phyloP scores from a whole-genome alignment of 2,888 invertebrate species.

The Rhodophaea formosa region DNA sequence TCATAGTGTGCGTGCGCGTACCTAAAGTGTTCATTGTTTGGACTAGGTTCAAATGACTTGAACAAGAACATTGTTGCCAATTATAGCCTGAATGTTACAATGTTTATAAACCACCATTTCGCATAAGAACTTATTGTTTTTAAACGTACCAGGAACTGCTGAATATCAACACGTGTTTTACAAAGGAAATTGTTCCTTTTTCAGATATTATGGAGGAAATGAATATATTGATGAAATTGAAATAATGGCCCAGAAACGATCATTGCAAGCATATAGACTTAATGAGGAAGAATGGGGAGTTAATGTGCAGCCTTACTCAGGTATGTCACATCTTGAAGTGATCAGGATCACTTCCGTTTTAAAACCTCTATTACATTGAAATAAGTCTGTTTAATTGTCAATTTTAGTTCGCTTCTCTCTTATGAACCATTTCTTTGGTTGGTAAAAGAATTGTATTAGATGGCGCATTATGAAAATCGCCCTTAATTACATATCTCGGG shows the following conservation, averaged over 20 bases:
- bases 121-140: background rate
- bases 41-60: background rate
- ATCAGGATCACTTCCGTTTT: too few species aligned
- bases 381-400: too few species aligned
- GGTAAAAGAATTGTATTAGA: too few species aligned
- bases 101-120: background rate
- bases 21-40: too few species aligned
- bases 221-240: constrained; percentile 97
- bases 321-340: constrained; percentile 50
- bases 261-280: constrained; percentile 90
- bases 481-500: too few species aligned
- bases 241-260: constrained; percentile 91
- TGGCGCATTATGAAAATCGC: too few species aligned
- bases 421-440: too few species aligned
- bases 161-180: too few species aligned
- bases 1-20: too few species aligned
- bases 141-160: background rate
- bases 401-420: too few species aligned
- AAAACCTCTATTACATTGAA: too few species aligned
- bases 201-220: constrained; percentile 98
- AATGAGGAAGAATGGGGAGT: constrained; percentile 96
- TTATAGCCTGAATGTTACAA: background rate
- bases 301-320: constrained; percentile 98
- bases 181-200: constrained; percentile 29
- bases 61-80: background rate